Conservation (phyloP, 2,888 invertebrate species). For the Himalopsyche anomala region DNA sequence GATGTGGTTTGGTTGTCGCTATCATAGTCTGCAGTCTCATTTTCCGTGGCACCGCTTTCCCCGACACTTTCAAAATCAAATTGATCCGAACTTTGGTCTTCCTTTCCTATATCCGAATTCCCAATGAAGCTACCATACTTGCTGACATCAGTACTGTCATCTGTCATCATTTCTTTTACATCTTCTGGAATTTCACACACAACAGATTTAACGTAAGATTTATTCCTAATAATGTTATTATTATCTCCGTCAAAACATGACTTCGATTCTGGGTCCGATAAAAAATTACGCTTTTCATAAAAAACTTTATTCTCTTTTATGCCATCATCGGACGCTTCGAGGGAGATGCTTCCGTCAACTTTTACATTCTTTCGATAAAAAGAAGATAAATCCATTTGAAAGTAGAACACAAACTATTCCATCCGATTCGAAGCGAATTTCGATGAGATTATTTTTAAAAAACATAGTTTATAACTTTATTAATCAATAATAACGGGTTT, state of each 20-base stretch:
- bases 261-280: background rate
- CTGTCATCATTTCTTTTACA: slow-evolving; percentile 64
- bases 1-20: slow-evolving; percentile 53
- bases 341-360: slow-evolving; percentile 63
- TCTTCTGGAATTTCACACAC: slow-evolving; percentile 55
- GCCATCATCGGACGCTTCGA: slow-evolving; percentile 53
- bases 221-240: slow-evolving; percentile 39
- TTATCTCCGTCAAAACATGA: slow-evolving; percentile 38
- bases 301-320: slow-evolving; percentile 45
- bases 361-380: slow-evolving; percentile 65
- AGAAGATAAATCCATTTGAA: slow-evolving; percentile 61
- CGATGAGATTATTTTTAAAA: slow-evolving; percentile 46
- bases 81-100: slow-evolving; percentile 62
- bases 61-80: slow-evolving; percentile 61
- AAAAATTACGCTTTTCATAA: slow-evolving; percentile 36
- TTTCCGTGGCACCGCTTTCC: slow-evolving; percentile 51
- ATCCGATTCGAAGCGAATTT: slow-evolving; percentile 48
- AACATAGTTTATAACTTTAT: slow-evolving; percentile 54
- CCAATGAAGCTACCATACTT: slow-evolving; percentile 56
- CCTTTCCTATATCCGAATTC: slow-evolving; percentile 57
- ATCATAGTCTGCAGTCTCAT: slow-evolving; percentile 59
- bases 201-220: slow-evolving; percentile 47
- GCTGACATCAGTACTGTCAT: slow-evolving; percentile 63
- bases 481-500: slow-evolving; percentile 60
- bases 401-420: slow-evolving; percentile 56